Evolutionary conservation across 2,888 invertebrate species (phyloP).

Genomic region (Drosophila nr. perissopoda): DNA sequence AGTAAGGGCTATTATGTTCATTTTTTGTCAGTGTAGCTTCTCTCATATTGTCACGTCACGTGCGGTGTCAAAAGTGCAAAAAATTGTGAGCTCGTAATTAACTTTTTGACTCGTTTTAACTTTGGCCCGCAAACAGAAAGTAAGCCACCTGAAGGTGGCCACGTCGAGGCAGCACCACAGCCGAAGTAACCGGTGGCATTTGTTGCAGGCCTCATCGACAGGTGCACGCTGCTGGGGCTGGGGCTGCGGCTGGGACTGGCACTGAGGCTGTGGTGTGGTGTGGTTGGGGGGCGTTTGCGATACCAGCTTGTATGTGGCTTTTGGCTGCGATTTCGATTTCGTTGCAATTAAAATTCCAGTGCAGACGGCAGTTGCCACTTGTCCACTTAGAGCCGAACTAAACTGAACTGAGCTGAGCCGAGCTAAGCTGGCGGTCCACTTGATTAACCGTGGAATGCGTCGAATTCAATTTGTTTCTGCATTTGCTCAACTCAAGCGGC

Average conservation of each 20-base stretch:
- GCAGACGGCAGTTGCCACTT: conserved; percentile 40
- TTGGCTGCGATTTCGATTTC: conserved; percentile 65
- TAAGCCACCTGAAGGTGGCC: conserved; percentile 38
- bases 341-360: conserved; percentile 77
- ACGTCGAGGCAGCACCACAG: conserved; percentile 8
- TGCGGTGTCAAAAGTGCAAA: conserved; percentile 75
- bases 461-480: conserved; percentile 73
- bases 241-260: not conserved
- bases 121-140: conserved; percentile 56
- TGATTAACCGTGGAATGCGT: conserved; percentile 71
- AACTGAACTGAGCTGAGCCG: conserved; percentile 9
- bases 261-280: not conserved
- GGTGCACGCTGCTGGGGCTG: conserved; percentile 35
- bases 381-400: conserved; percentile 19
- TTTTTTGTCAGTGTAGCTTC: conserved; percentile 7
- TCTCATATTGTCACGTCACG: conserved; percentile 71
- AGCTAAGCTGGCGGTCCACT: conserved; percentile 42
- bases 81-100: conserved; percentile 66
- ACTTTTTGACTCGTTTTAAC: conserved; percentile 77
- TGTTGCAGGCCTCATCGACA: conserved; percentile 51
- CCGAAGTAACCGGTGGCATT: conserved; percentile 48
- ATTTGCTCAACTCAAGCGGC: conserved; percentile 40
- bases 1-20: not conserved
- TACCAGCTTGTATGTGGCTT: conserved; percentile 39
- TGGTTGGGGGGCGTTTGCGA: conserved; percentile 39